Evolutionary conservation across 2,113 vertebrate genomes (phyloP).

Genomic region (Typhlomys cinereus): DNA sequence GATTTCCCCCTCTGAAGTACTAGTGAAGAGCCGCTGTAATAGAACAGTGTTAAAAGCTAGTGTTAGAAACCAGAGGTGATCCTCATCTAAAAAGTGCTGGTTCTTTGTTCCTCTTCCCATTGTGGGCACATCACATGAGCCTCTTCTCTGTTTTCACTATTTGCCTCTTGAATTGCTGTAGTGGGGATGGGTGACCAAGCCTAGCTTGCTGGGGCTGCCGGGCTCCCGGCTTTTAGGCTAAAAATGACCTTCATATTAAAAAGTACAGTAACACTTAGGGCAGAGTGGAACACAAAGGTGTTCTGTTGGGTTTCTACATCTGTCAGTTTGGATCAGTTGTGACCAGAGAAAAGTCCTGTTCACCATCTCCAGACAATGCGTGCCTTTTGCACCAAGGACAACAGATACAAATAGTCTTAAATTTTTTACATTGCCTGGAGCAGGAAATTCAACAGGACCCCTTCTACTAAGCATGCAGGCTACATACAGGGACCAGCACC

Average conservation of each 20-base stretch:
- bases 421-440: not conserved
- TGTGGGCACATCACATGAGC: no score
- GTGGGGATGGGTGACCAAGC: not conserved
- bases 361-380: not conserved
- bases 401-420: not conserved
- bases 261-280: not conserved
- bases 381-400: not conserved
- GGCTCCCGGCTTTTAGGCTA: not conserved
- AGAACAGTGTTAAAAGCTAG: not conserved
- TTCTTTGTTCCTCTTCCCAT: not conserved
- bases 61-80: not conserved
- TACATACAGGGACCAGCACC: not conserved
- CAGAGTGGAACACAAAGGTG: not conserved
- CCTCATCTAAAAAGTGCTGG: not conserved
- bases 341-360: not conserved
- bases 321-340: not conserved
- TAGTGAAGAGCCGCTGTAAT: not conserved
- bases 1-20: not conserved
- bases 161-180: not conserved
- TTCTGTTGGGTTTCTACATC: not conserved
- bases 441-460: not conserved
- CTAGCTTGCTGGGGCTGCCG: not conserved
- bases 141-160: not conserved
- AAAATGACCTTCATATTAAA: not conserved
- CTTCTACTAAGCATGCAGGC: rapidly evolving